Evolutionary conservation across 2,888 invertebrate genomes (phyloP).

Genomic region (Mallateleia sp.): DNA sequence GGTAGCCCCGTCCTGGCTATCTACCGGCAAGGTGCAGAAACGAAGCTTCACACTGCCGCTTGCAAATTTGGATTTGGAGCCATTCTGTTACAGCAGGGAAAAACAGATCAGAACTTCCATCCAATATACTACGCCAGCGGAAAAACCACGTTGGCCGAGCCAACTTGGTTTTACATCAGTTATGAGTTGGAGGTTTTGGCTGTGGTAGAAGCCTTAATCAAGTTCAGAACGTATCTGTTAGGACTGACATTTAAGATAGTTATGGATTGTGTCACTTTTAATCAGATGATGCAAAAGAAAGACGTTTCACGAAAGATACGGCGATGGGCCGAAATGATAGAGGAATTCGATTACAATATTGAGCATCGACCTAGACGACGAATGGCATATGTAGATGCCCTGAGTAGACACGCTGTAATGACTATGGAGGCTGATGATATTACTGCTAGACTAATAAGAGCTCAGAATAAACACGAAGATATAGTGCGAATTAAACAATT

Average conservation of each 20-base stretch:
- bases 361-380: conserved; percentile 38
- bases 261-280: conserved; percentile 74
- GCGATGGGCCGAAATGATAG: conserved; percentile 50
- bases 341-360: conserved; percentile 44
- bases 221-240: conserved; percentile 70
- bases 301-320: conserved; percentile 48
- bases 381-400: conserved; percentile 63
- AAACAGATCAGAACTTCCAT: too few species aligned
- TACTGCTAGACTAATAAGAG: background rate
- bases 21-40: too few species aligned
- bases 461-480: conserved; percentile 41
- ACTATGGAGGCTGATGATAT: conserved; percentile 30
- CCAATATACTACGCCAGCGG: too few species aligned
- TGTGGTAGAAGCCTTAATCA: conserved; percentile 69
- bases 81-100: too few species aligned
- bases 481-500: conserved; percentile 1
- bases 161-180: too few species aligned
- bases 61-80: too few species aligned
- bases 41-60: too few species aligned
- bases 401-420: conserved; percentile 28
- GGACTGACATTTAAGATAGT: conserved; percentile 76
- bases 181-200: too few species aligned
- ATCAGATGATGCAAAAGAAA: conserved; percentile 49
- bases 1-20: too few species aligned
- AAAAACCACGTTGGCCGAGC: too few species aligned